A percentile compares a stretch with the other conserved stretches of the same genome.
Evolutionary conservation across 2,113 vertebrate species (phyloP).

Genomic region (Leucopsar rothschildi): DNA sequence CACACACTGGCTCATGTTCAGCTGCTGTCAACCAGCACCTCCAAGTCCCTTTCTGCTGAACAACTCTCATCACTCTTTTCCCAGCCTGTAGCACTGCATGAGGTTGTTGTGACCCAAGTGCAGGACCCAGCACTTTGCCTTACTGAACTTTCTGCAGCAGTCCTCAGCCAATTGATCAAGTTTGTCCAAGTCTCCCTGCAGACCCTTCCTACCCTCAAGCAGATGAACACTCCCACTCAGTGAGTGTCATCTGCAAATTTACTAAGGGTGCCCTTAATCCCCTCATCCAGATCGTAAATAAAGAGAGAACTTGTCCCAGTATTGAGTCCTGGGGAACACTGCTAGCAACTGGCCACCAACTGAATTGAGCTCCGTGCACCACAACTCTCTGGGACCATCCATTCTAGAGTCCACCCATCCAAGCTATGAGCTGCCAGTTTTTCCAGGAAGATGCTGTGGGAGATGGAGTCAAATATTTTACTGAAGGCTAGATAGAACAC

Average conservation of each 20-base stretch:
- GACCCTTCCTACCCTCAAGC: not conserved
- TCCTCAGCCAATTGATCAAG: not conserved
- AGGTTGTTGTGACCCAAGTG: not conserved
- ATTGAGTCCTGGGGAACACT: not conserved
- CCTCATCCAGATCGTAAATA: not conserved
- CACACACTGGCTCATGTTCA: not conserved
- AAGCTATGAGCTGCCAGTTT: not conserved
- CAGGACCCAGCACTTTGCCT: not conserved
- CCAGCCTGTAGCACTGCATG: not conserved
- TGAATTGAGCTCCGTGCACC: not conserved
- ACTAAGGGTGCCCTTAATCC: no score
- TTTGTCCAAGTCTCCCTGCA: not conserved
- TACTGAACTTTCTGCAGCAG: not conserved
- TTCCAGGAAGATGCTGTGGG: not conserved
- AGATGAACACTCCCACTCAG: not conserved
- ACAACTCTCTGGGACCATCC: not conserved
- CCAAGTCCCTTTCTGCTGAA: not conserved
- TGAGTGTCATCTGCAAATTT: not conserved
- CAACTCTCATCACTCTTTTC: not conserved
- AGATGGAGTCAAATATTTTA: not conserved
- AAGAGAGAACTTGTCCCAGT: not conserved
- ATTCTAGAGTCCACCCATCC: not conserved
- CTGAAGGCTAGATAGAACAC: not conserved
- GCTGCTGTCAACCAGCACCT: not conserved
- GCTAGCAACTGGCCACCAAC: no score